These are phyloP conservation scores for Trypoxylon attenuatum DNA, from an alignment of 2,888 invertebrate genomes.

Conservation along the genomic window DNA sequence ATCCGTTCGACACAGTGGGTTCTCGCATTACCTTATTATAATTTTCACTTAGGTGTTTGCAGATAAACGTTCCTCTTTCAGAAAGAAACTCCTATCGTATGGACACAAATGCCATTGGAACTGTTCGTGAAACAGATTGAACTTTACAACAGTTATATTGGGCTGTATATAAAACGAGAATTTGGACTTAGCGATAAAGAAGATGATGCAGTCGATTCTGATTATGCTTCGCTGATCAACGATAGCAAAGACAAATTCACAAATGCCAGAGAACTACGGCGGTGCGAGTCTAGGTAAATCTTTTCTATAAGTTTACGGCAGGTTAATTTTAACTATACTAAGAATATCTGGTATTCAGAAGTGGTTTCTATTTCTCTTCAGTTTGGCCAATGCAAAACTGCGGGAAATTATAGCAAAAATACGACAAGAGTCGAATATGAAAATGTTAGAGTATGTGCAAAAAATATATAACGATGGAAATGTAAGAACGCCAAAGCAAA, in stretches of 20 bases:
- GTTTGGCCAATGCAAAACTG: slow-evolving; percentile 37
- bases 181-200: slow-evolving; percentile 46
- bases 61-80: slow-evolving; percentile 24
- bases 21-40: background rate
- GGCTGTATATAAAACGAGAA: slow-evolving; percentile 60
- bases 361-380: slow-evolving; percentile 15
- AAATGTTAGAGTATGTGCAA: slow-evolving; percentile 35
- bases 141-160: slow-evolving; percentile 63
- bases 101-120: slow-evolving; percentile 69
- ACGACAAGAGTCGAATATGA: slow-evolving; percentile 20
- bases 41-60: background rate
- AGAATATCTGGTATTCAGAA: background rate
- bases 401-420: slow-evolving; percentile 32
- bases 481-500: slow-evolving; percentile 31
- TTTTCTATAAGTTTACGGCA: background rate
- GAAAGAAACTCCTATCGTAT: slow-evolving; percentile 63
- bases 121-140: slow-evolving; percentile 65
- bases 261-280: slow-evolving; percentile 54
- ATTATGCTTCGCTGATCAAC: slow-evolving; percentile 46
- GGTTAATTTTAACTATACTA: background rate
- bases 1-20: no score
- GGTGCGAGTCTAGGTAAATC: slow-evolving; percentile 55
- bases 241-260: slow-evolving; percentile 47
- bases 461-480: slow-evolving; percentile 47
- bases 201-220: slow-evolving; percentile 42